A percentile compares a stretch with the other conserved stretches of the same genome.
Evolutionary conservation across 2,888 invertebrate species (phyloP).

Genomic region (Panopea generosa): DNA sequence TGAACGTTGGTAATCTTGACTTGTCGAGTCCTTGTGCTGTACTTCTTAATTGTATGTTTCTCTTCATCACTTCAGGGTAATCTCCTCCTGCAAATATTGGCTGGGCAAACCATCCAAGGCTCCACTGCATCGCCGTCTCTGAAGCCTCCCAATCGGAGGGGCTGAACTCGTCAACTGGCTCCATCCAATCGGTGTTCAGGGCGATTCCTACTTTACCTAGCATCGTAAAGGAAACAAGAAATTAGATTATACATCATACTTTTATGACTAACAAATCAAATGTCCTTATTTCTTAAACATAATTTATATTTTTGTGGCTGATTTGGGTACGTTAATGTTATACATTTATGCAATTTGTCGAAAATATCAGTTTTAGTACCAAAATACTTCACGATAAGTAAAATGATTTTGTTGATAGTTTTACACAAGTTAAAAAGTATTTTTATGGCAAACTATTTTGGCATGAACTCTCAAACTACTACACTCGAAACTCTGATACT

Average conservation of each 20-base stretch:
- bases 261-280: too few species aligned
- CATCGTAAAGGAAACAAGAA: not conserved
- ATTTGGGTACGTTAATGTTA: too few species aligned
- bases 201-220: conserved; percentile 62
- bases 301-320: too few species aligned
- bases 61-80: conserved; percentile 59
- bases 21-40: conserved; percentile 60
- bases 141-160: conserved; percentile 59
- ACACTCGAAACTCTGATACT: too few species aligned
- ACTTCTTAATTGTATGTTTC: conserved; percentile 68
- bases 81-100: conserved; percentile 63
- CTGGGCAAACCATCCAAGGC: conserved; percentile 62
- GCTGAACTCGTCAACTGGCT: conserved; percentile 58
- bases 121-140: conserved; percentile 57
- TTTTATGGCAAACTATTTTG: too few species aligned
- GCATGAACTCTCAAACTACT: too few species aligned
- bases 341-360: too few species aligned
- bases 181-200: conserved; percentile 58
- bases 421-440: too few species aligned
- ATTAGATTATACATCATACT: not conserved
- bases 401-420: too few species aligned
- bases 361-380: too few species aligned
- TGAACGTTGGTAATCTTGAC: conserved; percentile 79
- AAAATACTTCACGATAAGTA: too few species aligned
- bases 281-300: too few species aligned